Evolutionary conservation across 2,888 invertebrate species (phyloP).

Genomic region (Lithophane semibrunnea): DNA sequence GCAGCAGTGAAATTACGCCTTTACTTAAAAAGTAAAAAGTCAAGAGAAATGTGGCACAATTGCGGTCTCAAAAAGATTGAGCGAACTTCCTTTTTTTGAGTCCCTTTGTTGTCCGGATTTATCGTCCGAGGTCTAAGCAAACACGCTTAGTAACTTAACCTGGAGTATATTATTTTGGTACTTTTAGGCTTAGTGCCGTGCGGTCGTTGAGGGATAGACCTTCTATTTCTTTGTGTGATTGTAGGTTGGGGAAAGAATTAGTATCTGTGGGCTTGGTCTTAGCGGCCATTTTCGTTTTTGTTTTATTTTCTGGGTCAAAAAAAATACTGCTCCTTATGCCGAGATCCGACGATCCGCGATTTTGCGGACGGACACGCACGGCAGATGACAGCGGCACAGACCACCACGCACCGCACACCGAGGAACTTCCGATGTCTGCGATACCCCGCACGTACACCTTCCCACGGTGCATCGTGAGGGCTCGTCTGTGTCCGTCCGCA

Average conservation of each 20-base stretch:
- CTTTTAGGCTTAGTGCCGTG: slow-evolving; percentile 33
- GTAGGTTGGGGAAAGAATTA: slow-evolving; percentile 9
- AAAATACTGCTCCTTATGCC: neutral
- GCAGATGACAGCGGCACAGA: no score
- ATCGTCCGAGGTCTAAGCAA: slow-evolving; percentile 38
- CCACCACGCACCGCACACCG: no score
- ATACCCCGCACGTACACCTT: no score
- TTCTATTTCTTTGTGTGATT: slow-evolving; percentile 31
- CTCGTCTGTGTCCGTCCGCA: no score
- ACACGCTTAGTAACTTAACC: slow-evolving; percentile 57
- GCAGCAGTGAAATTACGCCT: slow-evolving; percentile 19
- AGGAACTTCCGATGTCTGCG: no score
- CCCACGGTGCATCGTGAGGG: no score
- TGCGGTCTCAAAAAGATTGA: slow-evolving; percentile 57
- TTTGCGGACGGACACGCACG: no score
- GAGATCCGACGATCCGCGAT: no score
- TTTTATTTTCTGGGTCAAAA: neutral
- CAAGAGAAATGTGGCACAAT: slow-evolving; percentile 49
- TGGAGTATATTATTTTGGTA: slow-evolving; percentile 39
- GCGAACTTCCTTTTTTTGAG: slow-evolving; percentile 46
- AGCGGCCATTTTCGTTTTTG: neutral
- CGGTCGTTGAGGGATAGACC: slow-evolving; percentile 7
- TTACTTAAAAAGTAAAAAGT: slow-evolving; percentile 36
- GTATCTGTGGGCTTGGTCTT: neutral
- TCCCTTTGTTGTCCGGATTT: slow-evolving; percentile 45